phyloP scores from a whole-genome alignment of 1,140 invertebrate species.

The Manduca sexta region DNA sequence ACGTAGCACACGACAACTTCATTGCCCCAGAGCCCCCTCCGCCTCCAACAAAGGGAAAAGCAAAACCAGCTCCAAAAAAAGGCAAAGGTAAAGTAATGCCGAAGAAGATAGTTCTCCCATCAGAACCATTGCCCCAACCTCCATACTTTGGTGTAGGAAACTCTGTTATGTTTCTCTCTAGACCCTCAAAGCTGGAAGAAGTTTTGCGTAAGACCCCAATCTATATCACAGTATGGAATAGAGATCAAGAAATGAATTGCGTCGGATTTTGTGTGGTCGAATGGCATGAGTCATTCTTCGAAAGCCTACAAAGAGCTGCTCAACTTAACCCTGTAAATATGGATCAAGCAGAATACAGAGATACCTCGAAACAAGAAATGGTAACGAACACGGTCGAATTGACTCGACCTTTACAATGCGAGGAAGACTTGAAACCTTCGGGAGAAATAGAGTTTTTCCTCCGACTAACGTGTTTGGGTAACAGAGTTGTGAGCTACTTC shows the following conservation, averaged over 20 bases:
- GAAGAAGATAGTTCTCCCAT: constrained; percentile 46
- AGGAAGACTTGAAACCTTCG: constrained; percentile 59
- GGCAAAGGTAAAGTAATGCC: constrained; percentile 37
- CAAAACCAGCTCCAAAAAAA: constrained; percentile 35
- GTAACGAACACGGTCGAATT: constrained; percentile 58
- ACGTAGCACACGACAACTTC: constrained; percentile 63
- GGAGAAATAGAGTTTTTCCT: constrained; percentile 61
- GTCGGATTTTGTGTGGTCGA: constrained; percentile 51
- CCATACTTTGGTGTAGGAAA: constrained; percentile 63
- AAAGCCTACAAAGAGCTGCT: constrained; percentile 40
- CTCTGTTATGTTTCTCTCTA: constrained; percentile 53
- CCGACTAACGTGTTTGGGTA: constrained; percentile 56
- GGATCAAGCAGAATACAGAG: constrained; percentile 52
- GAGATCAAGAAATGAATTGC: constrained; percentile 60
- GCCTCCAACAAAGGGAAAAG: constrained; percentile 41
- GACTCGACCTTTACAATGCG: constrained; percentile 46
- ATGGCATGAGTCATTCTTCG: constrained; percentile 60
- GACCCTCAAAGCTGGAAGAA: constrained; percentile 58
- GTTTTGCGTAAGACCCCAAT: constrained; percentile 55
- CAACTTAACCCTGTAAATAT: constrained; percentile 56
- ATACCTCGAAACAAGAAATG: constrained; percentile 48
- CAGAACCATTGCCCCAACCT: constrained; percentile 59
- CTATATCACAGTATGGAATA: constrained; percentile 60
- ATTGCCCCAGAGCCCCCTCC: constrained; percentile 53
- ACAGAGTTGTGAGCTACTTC: constrained; percentile 53